A percentile compares a stretch with the other conserved stretches of the same genome.
phyloP scores from a whole-genome alignment of 2,888 invertebrate species.

The Molanna angustata region DNA sequence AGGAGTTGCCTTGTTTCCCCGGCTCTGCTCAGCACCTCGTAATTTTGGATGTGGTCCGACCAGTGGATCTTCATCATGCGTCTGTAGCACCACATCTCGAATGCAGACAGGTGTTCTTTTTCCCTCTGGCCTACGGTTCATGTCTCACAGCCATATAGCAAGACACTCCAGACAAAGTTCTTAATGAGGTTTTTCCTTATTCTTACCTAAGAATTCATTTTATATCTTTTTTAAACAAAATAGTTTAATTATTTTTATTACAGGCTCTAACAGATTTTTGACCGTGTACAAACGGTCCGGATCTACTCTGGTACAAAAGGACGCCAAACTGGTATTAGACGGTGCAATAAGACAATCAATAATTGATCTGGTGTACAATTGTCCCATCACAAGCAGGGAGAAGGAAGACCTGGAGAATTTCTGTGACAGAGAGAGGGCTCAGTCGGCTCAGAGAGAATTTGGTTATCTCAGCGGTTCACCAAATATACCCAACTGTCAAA shows the following conservation, averaged over 20 bases:
- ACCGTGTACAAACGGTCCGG: slow-evolving; percentile 69
- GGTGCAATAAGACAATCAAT: slow-evolving; percentile 63
- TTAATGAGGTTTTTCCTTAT: too few relatives aligned
- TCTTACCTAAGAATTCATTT: too few relatives aligned
- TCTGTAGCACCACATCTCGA: too few relatives aligned
- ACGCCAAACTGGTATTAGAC: slow-evolving; percentile 63
- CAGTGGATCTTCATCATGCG: too few relatives aligned
- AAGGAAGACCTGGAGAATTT: slow-evolving; percentile 67
- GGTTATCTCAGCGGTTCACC: slow-evolving; percentile 68
- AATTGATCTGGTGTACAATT: slow-evolving; percentile 59
- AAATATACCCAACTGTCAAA: slow-evolving; percentile 52
- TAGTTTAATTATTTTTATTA: slow-evolving; percentile 33
- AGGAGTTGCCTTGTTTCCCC: too few relatives aligned
- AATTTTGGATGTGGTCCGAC: too few relatives aligned
- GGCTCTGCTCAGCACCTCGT: too few relatives aligned
- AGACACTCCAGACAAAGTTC: too few relatives aligned
- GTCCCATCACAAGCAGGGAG: slow-evolving; percentile 67
- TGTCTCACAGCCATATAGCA: too few relatives aligned
- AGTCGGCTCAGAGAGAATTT: slow-evolving; percentile 56
- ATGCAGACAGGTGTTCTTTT: too few relatives aligned
- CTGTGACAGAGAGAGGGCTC: slow-evolving; percentile 62
- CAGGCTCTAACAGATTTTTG: slow-evolving; percentile 64
- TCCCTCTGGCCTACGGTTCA: too few relatives aligned
- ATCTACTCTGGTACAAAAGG: slow-evolving; percentile 64
- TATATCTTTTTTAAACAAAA: background rate